phyloP scores from a whole-genome alignment of 2,113 vertebrate genomes.

The Falcunculus frontatus region DNA sequence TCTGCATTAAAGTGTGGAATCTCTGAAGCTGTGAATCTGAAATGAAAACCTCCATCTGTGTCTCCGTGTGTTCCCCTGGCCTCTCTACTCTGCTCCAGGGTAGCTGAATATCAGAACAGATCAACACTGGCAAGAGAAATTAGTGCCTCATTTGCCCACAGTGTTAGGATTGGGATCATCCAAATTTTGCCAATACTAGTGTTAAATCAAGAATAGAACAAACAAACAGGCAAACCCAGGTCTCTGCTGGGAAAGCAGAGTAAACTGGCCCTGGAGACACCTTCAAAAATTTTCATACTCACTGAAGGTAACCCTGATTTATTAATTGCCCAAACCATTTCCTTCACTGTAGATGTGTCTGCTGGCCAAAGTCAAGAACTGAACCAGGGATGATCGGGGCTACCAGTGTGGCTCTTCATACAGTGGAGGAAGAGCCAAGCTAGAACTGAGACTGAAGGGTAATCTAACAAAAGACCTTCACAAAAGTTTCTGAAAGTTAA shows the following conservation, averaged over 20 bases:
- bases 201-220: background rate
- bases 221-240: background rate
- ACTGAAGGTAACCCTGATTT: background rate
- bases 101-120: conserved; percentile 43
- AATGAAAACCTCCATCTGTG: conserved; percentile 57
- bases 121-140: background rate
- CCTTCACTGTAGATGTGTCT: background rate
- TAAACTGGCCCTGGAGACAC: background rate
- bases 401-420: background rate
- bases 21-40: conserved; percentile 56
- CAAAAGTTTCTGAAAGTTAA: background rate
- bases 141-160: background rate
- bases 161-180: background rate
- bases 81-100: background rate
- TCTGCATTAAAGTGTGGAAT: conserved; percentile 6
- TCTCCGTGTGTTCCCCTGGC: conserved; percentile 48
- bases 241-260: background rate
- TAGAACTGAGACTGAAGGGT: background rate
- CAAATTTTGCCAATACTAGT: background rate
- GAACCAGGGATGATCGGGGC: background rate
- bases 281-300: background rate
- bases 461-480: background rate
- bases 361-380: background rate
- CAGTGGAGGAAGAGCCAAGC: background rate
- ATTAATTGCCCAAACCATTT: background rate